Evolutionary conservation across 2,113 vertebrate species (phyloP).

Genomic region (Amazona guildingii): DNA sequence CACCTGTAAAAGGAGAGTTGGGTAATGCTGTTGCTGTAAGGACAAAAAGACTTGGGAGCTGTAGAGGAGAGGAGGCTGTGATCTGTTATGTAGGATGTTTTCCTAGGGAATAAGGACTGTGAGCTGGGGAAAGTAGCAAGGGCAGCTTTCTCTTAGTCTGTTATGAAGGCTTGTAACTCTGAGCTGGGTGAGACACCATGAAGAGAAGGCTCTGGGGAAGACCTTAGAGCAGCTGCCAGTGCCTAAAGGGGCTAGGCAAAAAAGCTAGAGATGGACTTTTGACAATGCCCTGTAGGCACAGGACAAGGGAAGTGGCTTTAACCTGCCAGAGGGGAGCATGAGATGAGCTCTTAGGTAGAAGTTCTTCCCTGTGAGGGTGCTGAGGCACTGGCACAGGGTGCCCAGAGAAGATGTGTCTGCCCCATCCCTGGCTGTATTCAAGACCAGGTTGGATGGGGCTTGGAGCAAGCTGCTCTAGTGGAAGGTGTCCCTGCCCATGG

Average conservation of each 20-base stretch:
- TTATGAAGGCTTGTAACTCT: not conserved
- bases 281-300: not conserved
- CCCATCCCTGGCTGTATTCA: no score
- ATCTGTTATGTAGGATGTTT: not conserved
- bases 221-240: not conserved
- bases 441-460: no score
- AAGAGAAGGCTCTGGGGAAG: not conserved
- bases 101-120: not conserved
- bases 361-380: not conserved
- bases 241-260: not conserved
- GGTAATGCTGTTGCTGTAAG: not conserved
- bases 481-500: not conserved
- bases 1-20: not conserved
- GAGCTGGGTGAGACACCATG: not conserved
- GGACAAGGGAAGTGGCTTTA: not conserved
- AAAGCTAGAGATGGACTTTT: not conserved
- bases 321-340: not conserved
- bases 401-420: no score
- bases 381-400: no score
- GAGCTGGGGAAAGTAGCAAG: not conserved
- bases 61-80: not conserved
- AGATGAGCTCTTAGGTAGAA: not conserved
- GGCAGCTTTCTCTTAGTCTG: not conserved
- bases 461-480: not conserved
- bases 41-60: no score